A percentile compares a stretch with the other conserved stretches of the same genome.
These are phyloP conservation scores for Lepidocolaptes lacrymiger DNA, from an alignment of 2,797 vertebrate species.

Conservation along the genomic window DNA sequence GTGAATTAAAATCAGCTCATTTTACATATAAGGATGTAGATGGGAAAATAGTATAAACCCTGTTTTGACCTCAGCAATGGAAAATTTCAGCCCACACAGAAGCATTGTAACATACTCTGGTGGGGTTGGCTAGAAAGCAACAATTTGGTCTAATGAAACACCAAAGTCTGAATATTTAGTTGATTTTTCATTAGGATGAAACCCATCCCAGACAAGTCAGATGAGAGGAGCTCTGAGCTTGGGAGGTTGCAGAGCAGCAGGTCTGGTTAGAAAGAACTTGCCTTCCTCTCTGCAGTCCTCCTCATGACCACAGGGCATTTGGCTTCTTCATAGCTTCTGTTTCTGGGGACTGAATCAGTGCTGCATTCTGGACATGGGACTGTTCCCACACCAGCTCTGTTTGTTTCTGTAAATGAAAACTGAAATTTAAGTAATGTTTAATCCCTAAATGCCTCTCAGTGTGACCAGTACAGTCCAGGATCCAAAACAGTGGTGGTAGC, in stretches of 20 bases:
- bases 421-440: neutral
- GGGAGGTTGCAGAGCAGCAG: neutral
- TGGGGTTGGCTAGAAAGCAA: neutral
- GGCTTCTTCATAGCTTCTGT: neutral
- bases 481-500: neutral
- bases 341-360: neutral
- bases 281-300: neutral
- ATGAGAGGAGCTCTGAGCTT: neutral
- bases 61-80: neutral
- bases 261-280: neutral
- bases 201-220: neutral
- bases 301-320: fast-evolving
- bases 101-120: neutral
- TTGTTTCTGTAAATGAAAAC: neutral
- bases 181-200: neutral
- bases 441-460: neutral
- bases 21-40: neutral
- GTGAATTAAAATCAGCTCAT: neutral
- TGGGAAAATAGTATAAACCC: neutral
- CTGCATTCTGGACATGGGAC: neutral
- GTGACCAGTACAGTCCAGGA: neutral
- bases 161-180: neutral
- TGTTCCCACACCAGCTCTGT: fast-evolving
- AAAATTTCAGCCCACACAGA: neutral
- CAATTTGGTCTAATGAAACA: neutral